These are phyloP conservation scores for Thryonomys swinderianus DNA, from an alignment of 2,113 vertebrate species.

Conservation along the genomic window DNA sequence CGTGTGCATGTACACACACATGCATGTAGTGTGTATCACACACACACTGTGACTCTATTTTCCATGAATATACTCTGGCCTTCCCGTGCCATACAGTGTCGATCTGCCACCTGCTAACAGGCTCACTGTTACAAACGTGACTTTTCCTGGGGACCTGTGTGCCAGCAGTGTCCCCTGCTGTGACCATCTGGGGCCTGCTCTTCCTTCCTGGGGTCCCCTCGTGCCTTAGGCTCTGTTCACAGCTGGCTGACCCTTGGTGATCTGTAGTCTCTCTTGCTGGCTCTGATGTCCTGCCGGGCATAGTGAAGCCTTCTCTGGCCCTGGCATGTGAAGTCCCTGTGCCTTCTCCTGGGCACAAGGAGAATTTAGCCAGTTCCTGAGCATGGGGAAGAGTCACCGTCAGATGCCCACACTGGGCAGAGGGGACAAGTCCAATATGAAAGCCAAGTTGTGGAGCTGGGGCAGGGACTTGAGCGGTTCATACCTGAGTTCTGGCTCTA, in stretches of 20 bases:
- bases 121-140: accelerated
- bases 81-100: no score
- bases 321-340: accelerated
- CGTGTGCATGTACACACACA: not conserved
- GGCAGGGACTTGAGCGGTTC: accelerated
- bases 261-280: accelerated
- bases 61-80: not conserved
- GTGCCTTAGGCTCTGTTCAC: not conserved
- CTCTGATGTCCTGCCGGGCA: not conserved
- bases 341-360: accelerated
- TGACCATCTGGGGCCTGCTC: not conserved
- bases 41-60: not conserved
- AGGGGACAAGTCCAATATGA: accelerated
- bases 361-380: not conserved
- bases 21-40: not conserved
- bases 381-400: accelerated
- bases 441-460: accelerated
- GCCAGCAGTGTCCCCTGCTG: accelerated
- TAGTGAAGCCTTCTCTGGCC: not conserved
- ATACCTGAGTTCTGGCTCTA: not conserved
- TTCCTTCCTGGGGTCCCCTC: not conserved
- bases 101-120: not conserved
- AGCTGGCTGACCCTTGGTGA: accelerated
- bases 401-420: not conserved
- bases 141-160: not conserved